These are phyloP conservation scores for Tangara arthus DNA, from an alignment of 2,797 vertebrate genomes.

Conservation along the genomic window DNA sequence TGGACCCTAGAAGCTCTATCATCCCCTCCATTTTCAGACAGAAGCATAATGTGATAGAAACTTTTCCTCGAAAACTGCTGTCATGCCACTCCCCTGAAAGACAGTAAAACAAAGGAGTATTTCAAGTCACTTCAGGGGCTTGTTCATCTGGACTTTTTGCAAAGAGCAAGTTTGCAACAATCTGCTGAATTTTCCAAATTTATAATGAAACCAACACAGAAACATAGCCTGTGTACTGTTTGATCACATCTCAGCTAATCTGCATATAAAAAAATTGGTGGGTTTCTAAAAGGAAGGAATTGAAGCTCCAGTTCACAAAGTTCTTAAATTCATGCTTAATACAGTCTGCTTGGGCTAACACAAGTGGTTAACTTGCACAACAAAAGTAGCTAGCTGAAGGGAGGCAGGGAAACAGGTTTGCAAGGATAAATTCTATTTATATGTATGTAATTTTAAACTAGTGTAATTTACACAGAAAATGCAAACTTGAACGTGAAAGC, in stretches of 20 bases:
- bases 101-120: not conserved
- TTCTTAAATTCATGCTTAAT: not conserved
- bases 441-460: not conserved
- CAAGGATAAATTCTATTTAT: not conserved
- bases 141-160: not conserved
- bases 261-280: not conserved
- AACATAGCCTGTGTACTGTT: not conserved
- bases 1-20: not conserved
- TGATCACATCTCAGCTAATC: not conserved
- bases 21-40: not conserved
- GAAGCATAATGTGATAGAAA: not conserved
- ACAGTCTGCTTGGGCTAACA: not conserved
- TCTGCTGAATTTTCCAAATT: slow-evolving; percentile 8
- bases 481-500: not conserved
- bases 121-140: not conserved
- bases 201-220: not conserved
- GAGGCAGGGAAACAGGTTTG: not conserved
- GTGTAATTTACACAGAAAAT: not conserved
- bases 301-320: not conserved
- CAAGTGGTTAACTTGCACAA: not conserved
- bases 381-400: not conserved
- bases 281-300: not conserved
- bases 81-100: not conserved
- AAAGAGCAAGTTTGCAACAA: not conserved
- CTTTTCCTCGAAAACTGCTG: not conserved